Evolutionary conservation across 2,113 vertebrate genomes (phyloP).

Genomic region (Poecile atricapillus): DNA sequence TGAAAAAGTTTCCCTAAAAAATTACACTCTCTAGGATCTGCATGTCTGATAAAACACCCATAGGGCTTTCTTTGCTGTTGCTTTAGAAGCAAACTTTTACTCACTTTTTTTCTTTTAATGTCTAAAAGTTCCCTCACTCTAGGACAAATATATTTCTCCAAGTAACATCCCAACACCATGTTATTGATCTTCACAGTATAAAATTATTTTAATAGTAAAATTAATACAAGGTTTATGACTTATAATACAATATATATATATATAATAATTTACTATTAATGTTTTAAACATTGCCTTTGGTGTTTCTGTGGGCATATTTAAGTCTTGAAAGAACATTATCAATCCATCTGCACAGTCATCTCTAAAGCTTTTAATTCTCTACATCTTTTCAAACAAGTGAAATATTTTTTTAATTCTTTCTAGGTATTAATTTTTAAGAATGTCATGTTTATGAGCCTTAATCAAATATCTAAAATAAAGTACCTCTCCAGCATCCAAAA

Average conservation of each 20-base stretch:
- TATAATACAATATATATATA: background rate
- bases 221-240: background rate
- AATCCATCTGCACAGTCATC: background rate
- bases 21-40: background rate
- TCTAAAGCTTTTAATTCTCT: constrained; percentile 26
- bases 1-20: background rate
- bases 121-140: constrained; percentile 10
- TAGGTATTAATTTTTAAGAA: background rate
- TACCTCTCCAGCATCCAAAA: background rate
- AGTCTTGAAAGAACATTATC: background rate
- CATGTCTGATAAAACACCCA: background rate
- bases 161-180: background rate
- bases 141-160: background rate
- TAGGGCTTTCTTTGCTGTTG: background rate
- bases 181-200: constrained; percentile 3
- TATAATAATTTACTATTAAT: background rate
- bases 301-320: background rate
- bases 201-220: constrained; percentile 42
- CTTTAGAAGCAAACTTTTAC: background rate
- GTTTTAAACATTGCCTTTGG: constrained; percentile 28
- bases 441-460: background rate
- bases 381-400: constrained; percentile 29
- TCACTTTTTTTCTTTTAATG: background rate
- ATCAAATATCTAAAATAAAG: constrained; percentile 3
- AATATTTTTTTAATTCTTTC: background rate